These are phyloP conservation scores for Hippopotamyrus pictus DNA, from an alignment of 2,797 vertebrate species.

Conservation along the genomic window DNA sequence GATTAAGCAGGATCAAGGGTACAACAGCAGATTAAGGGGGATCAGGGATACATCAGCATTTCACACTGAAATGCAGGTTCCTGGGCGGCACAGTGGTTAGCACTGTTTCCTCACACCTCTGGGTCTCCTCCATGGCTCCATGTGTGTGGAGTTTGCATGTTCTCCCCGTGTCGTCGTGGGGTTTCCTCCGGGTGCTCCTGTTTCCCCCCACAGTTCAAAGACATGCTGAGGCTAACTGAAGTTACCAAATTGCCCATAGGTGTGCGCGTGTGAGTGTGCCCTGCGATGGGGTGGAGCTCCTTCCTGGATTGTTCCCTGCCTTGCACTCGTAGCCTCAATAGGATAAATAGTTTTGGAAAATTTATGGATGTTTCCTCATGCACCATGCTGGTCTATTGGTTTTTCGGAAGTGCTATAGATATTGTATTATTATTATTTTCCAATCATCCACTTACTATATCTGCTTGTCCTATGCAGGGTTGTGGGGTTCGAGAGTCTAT, in stretches of 20 bases:
- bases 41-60: slow-evolving; percentile 4
- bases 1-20: not conserved
- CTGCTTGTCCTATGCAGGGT: not conserved
- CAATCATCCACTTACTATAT: not conserved
- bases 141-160: not conserved
- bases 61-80: not conserved
- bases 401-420: not conserved
- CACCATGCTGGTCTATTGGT: not conserved
- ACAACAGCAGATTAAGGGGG: not conserved
- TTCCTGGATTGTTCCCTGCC: too few relatives aligned
- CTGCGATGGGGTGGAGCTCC: too few relatives aligned
- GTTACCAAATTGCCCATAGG: not conserved
- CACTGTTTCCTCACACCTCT: not conserved
- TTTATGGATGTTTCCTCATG: not conserved
- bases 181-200: not conserved
- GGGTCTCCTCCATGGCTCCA: not conserved
- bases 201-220: too few relatives aligned
- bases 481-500: not conserved
- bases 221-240: not conserved
- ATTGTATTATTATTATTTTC: not conserved
- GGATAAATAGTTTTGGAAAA: too few relatives aligned
- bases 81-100: not conserved
- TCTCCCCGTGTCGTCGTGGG: not conserved
- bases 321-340: too few relatives aligned
- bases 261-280: too few relatives aligned